Evolutionary conservation across 2,888 invertebrate genomes (phyloP), one percentile per base, ranked within the genome.

Genomic region (Xestia c-nigrum): DNA sequence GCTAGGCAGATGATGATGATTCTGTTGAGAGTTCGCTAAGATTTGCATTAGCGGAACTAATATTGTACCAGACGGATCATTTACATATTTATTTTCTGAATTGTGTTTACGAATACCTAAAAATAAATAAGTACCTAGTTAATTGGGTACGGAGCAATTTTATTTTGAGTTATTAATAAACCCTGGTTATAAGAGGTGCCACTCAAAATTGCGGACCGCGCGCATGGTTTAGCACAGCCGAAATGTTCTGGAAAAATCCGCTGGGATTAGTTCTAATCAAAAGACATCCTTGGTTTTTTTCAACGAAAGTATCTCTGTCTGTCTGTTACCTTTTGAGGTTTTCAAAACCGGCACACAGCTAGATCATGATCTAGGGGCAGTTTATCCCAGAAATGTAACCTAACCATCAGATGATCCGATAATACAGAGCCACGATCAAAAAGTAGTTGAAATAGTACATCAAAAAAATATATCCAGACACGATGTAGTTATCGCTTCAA

Each of bases 401-500:
- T 31, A 31, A 31, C 31, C 31, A 31, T 31, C 31, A 2, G 31
- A 31, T 31, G 31, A 31, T 55, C n/a, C 52, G 52, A 52, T 52
- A 10, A 52, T 9, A 10, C n/a, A 10, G n/a, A 55, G 4, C 10
- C n/a, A 52, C 52, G 52, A 55, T 55, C n/a, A 55, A 55, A n/a
- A 12, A 12, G 10, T 52, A n/a, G 55, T 55, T 10, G 4, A 55
- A n/a, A 1, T 55, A n/a, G 0, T n/a, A 55, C 24, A 57, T 24
- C 57, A 24, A 6, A 57, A 55, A 55, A n/a, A 55, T 12, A 21
- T 9, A 40, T 31, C 47, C 40, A 47, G 19, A 0, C 47, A n/a
- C 31, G 43, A 38, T 43, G 24, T 61, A 67, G 75, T 73, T 72
- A 14, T 66, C 61, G 52, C 74, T 80, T 78, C n/a, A 72, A 52